phyloP scores from a whole-genome alignment of 2,888 invertebrate species.

The Trichopoda pennipes region DNA sequence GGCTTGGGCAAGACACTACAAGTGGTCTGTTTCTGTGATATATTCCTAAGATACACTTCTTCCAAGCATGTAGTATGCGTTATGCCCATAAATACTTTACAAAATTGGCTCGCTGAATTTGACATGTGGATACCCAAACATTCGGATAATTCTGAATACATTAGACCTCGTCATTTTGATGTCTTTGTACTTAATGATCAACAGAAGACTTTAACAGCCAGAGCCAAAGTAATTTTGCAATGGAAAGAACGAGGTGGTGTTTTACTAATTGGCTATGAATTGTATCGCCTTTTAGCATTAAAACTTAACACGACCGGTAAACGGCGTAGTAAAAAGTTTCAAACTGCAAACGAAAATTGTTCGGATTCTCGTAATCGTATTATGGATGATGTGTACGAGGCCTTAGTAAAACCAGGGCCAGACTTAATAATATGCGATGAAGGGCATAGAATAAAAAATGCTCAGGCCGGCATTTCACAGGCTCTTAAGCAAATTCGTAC shows the following conservation, averaged over 20 bases:
- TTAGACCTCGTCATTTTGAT: constrained; percentile 91
- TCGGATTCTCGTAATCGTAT: constrained; percentile 86
- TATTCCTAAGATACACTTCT: constrained; percentile 94
- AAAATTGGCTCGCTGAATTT: constrained; percentile 98
- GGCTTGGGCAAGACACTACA: constrained; percentile 99
- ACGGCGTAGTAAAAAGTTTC: constrained; percentile 81
- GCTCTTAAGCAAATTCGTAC: constrained; percentile 97
- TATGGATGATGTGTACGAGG: constrained; percentile 91
- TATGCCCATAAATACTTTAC: constrained; percentile 98
- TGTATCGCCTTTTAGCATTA: constrained; percentile 93
- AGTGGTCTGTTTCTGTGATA: constrained; percentile 97
- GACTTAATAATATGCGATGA: constrained; percentile 97
- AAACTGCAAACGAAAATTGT: constrained; percentile 77
- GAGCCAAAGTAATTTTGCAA: constrained; percentile 91
- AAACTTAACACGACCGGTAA: constrained; percentile 84
- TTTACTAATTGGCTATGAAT: constrained; percentile 97
- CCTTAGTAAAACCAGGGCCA: constrained; percentile 94
- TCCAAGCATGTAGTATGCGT: constrained; percentile 96
- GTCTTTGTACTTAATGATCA: constrained; percentile 96
- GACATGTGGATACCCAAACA: constrained; percentile 97
- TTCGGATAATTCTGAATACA: constrained; percentile 84
- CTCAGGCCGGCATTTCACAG: constrained; percentile 97
- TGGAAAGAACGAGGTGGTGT: constrained; percentile 96
- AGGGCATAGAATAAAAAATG: constrained; percentile 98
- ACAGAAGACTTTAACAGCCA: constrained; percentile 93